Conservation (phyloP, 2,888 invertebrate species). For the Zele albiditarsus region DNA sequence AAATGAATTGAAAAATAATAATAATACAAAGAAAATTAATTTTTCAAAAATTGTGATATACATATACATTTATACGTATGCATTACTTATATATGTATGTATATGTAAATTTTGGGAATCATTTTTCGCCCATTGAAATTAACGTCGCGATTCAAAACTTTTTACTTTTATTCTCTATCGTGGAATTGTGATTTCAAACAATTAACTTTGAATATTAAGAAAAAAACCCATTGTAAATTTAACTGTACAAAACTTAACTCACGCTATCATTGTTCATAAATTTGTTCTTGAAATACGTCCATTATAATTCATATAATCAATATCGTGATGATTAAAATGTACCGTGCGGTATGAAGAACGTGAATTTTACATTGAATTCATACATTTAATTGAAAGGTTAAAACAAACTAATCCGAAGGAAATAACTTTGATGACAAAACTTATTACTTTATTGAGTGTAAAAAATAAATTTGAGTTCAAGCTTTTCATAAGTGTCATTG, state of each 20-base stretch:
- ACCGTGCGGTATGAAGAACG: neutral
- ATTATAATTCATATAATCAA: conserved; percentile 2
- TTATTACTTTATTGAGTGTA: neutral
- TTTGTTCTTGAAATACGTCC: conserved; percentile 21
- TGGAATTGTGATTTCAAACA: neutral
- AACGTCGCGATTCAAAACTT: conserved; percentile 31
- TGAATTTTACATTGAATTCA: neutral
- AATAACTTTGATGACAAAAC: neutral
- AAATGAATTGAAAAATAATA: conserved; percentile 51
- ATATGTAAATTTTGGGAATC: neutral
- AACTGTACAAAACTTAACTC: conserved; percentile 32
- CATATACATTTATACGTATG: neutral
- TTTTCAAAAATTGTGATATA: conserved; percentile 47
- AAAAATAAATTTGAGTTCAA: neutral
- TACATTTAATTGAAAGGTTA: neutral
- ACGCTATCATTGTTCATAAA: conserved; percentile 16
- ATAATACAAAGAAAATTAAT: conserved; percentile 31
- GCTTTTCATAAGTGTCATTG: neutral
- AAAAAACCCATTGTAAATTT: conserved; percentile 29
- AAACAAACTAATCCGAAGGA: neutral
- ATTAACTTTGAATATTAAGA: conserved; percentile 1
- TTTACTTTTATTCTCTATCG: neutral
- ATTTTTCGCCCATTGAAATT: conserved; percentile 37
- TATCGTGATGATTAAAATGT: neutral
- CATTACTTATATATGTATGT: neutral